phyloP scores from a whole-genome alignment of 2,888 invertebrate species.

The Harpalus rubripes region DNA sequence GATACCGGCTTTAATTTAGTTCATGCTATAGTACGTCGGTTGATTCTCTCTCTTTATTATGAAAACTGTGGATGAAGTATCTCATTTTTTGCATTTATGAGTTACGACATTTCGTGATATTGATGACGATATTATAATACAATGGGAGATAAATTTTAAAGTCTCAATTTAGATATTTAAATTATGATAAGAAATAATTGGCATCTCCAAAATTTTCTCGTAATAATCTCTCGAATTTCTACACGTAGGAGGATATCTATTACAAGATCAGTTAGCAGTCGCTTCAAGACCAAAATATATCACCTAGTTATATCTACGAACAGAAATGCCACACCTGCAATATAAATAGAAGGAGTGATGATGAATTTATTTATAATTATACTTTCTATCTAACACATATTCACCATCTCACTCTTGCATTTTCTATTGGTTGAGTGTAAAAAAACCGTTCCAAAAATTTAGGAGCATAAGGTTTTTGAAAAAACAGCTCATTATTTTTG shows the following conservation, averaged over 20 bases:
- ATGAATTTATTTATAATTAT: background rate
- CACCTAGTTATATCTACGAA: background rate
- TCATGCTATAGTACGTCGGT: no score
- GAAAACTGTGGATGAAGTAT: no score
- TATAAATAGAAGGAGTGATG: background rate
- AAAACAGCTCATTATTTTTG: no score
- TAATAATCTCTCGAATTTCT: background rate
- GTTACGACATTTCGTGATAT: no score
- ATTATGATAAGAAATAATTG: background rate
- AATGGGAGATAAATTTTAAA: background rate
- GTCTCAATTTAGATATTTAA: background rate
- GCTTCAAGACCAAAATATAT: background rate
- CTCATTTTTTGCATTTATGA: no score
- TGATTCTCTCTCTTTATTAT: no score
- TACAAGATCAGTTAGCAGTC: background rate
- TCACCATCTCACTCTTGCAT: background rate
- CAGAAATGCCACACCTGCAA: background rate
- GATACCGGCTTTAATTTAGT: no score
- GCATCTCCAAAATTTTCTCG: background rate
- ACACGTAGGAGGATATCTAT: background rate
- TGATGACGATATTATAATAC: background rate
- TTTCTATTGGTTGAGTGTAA: background rate
- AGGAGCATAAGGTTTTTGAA: no score
- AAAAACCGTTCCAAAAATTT: no score
- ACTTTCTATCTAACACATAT: background rate